Conservation (phyloP, 1,140 invertebrate genomes). For the Magallana ariakensis region DNA sequence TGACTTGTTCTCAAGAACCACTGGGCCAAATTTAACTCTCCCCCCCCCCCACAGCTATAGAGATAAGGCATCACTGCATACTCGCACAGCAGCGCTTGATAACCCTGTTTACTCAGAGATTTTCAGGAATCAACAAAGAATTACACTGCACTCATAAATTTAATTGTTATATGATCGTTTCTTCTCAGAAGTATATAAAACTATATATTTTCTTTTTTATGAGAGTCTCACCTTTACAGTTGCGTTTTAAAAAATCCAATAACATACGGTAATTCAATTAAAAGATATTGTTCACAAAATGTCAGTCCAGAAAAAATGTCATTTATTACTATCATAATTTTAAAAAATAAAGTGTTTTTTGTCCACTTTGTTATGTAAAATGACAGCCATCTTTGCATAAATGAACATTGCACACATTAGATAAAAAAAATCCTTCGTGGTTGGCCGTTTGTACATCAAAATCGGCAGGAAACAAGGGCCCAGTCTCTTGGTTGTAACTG, state of each 20-base stretch:
- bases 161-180: neutral
- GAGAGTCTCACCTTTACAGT: neutral
- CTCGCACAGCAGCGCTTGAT: neutral
- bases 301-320: neutral
- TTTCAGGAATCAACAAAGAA: constrained; percentile 12
- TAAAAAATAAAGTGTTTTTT: neutral
- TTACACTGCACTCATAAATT: neutral
- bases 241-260: neutral
- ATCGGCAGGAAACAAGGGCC: neutral
- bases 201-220: neutral
- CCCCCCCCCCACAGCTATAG: constrained; percentile 8
- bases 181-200: constrained; percentile 8
- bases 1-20: no score
- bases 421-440: constrained; percentile 38
- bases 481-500: neutral
- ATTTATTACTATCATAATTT: neutral
- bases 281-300: neutral
- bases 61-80: neutral
- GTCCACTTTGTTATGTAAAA: constrained; percentile 9
- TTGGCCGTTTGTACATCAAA: neutral
- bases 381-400: constrained; percentile 51
- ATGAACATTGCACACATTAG: constrained; percentile 41
- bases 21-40: no score
- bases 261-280: neutral
- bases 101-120: constrained; percentile 21